Base-by-base conservation (phyloP, 2,888 invertebrate species). In the Chesias legatella region DNA sequence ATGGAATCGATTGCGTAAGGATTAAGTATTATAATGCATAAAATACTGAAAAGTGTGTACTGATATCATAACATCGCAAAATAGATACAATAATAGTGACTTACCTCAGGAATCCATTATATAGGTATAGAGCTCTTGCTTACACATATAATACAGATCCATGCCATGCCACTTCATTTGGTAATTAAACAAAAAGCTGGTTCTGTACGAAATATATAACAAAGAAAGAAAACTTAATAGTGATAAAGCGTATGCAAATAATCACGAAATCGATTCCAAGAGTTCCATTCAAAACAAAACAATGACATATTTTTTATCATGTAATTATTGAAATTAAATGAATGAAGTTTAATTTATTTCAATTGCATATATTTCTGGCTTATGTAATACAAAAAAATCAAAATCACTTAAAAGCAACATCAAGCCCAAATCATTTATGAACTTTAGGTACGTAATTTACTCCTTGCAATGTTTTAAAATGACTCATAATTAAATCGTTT, bases 391-490 rank as follows among this genome's bases (percentile, higher is more conserved):
- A 42, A 60, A 61, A 60, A 64, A 56, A 47, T 51, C 52, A 44
- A 58, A 60, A 61, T 63, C 59, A 65, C 58, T 56, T 43, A 62
- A 56, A 57, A 67, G 50, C 59, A 63, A 64, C 51, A 51, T 52
- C 28, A 47, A 39, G 30, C 42, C 38, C 47, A 53, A 58, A 59
- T 43, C 36, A 51, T 56, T 56, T 45, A 33, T 26, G 37, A 41
- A 55, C 50, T 29, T 47, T 49, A 47, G 52, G 54, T 68, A 76
- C 76, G 60, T 70, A 85, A 82, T 85, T 89, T 73, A 84, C 85
- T 89, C 84, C 81, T 86, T 83, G 81, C 84, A 83, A 83, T 82
- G 81, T 81, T 82, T 81, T 82, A 82, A 83, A 84, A 80, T 78
- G 79, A 73, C 54, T 64, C 57, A 69, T 70, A 66, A 64, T 79